Evolutionary conservation across 2,888 invertebrate genomes (phyloP).

Genomic region (Monopis laevigella): DNA sequence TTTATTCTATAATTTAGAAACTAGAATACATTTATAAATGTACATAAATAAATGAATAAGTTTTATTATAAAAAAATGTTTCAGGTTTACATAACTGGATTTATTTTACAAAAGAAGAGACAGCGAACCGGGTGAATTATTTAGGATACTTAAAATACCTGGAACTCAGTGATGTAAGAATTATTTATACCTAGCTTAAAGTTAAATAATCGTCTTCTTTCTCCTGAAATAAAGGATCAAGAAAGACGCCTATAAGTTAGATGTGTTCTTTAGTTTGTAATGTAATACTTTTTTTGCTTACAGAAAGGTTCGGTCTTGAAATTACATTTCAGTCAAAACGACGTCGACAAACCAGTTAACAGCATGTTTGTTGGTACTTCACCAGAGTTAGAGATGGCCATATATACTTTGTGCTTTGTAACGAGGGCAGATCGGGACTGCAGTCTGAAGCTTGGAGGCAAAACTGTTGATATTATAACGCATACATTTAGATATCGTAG

Average conservation of each 20-base stretch:
- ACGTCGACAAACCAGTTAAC: constrained; percentile 79
- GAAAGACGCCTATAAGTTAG: too few species aligned
- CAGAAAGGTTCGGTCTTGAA: constrained; percentile 83
- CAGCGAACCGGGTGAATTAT: constrained; percentile 75
- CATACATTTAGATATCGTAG: constrained; percentile 79
- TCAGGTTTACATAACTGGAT: constrained; percentile 91
- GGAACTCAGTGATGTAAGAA: constrained; percentile 76
- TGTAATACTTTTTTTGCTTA: constrained; percentile 26
- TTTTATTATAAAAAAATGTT: too few species aligned
- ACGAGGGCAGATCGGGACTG: constrained; percentile 79
- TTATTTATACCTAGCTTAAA: too few species aligned
- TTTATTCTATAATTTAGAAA: too few species aligned
- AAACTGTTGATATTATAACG: constrained; percentile 77
- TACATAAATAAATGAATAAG: too few species aligned
- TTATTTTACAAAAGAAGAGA: constrained; percentile 82
- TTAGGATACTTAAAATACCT: constrained; percentile 80
- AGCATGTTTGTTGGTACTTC: constrained; percentile 86
- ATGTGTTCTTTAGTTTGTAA: too few species aligned
- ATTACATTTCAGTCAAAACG: constrained; percentile 75
- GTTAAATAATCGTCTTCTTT: too few species aligned
- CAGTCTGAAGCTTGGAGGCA: constrained; percentile 75
- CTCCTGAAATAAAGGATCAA: too few species aligned
- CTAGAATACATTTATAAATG: too few species aligned
- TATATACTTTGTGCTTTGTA: constrained; percentile 89
- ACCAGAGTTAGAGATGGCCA: constrained; percentile 90